Evolutionary conservation across 2,888 invertebrate species (phyloP).

Genomic region (Lasioglossum oenotherae): DNA sequence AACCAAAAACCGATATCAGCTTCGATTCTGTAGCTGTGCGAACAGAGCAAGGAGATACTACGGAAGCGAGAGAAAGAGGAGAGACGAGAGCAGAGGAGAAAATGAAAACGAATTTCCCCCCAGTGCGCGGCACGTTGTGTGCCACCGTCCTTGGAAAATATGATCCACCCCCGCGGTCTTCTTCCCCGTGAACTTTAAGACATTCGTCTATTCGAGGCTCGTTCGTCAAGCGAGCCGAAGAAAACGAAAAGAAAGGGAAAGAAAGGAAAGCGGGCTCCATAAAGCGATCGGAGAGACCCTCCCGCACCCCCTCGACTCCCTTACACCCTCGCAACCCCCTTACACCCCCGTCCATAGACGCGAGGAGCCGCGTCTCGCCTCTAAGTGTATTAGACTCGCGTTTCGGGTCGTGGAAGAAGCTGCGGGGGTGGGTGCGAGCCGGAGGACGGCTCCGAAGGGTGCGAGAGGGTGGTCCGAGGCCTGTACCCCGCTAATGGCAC

Average conservation of each 20-base stretch:
- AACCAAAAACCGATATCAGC: slow-evolving; percentile 35
- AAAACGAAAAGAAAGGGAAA: slow-evolving; percentile 57
- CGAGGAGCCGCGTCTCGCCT: slow-evolving; percentile 71
- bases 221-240: slow-evolving; percentile 47
- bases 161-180: slow-evolving; percentile 49
- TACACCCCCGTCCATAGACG: slow-evolving; percentile 63
- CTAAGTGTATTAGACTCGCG: slow-evolving; percentile 82
- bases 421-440: slow-evolving; percentile 49
- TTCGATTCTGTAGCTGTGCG: neutral
- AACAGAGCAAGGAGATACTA: neutral
- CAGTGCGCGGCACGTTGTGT: neutral
- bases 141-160: slow-evolving; percentile 41
- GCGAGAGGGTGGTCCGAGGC: slow-evolving; percentile 73
- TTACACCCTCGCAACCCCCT: neutral
- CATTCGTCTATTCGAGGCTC: slow-evolving; percentile 61
- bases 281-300: slow-evolving; percentile 69
- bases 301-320: slow-evolving; percentile 63
- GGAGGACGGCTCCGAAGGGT: slow-evolving; percentile 69
- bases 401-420: slow-evolving; percentile 72
- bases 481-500: slow-evolving; percentile 84
- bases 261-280: slow-evolving; percentile 64
- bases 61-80: too few relatives aligned
- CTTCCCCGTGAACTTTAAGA: slow-evolving; percentile 51
- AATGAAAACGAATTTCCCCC: slow-evolving; percentile 40
- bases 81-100: neutral